Evolutionary conservation across 2,888 invertebrate genomes (phyloP).

Genomic region (Apodemia mormo): DNA sequence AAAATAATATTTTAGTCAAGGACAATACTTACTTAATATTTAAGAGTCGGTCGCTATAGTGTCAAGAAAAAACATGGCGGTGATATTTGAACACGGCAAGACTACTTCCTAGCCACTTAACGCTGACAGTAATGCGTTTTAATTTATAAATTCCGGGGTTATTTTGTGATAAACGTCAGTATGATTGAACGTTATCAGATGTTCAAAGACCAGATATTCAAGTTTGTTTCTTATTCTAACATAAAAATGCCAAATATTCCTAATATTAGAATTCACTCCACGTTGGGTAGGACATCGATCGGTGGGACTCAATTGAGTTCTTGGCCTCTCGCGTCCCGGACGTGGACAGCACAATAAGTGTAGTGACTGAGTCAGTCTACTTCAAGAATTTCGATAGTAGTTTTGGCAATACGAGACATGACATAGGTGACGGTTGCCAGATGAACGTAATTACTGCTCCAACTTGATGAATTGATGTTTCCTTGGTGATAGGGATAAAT

Average conservation of each 20-base stretch:
- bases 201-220: too few species aligned
- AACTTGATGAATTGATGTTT: slow-evolving; percentile 15
- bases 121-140: too few species aligned
- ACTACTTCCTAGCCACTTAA: too few species aligned
- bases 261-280: slow-evolving; percentile 2
- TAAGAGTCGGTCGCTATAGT: too few species aligned
- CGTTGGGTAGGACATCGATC: not conserved
- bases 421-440: slow-evolving; percentile 14
- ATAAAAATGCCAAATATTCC: not conserved
- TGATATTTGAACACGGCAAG: too few species aligned
- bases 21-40: too few species aligned
- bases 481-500: slow-evolving; percentile 10
- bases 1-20: too few species aligned
- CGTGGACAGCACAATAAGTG: slow-evolving; percentile 2
- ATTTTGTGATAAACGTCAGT: too few species aligned
- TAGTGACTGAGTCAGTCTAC: slow-evolving; percentile 1
- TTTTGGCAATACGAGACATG: slow-evolving; percentile 1
- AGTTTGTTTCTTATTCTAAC: not conserved
- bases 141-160: too few species aligned
- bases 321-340: not conserved
- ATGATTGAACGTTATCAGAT: too few species aligned
- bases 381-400: slow-evolving; percentile 4
- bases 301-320: not conserved
- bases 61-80: too few species aligned
- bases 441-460: slow-evolving; percentile 12